A percentile compares a stretch with the other conserved stretches of the same genome.
Conservation (phyloP, 1,140 invertebrate genomes). For the Pygmarrhopalites habei region DNA sequence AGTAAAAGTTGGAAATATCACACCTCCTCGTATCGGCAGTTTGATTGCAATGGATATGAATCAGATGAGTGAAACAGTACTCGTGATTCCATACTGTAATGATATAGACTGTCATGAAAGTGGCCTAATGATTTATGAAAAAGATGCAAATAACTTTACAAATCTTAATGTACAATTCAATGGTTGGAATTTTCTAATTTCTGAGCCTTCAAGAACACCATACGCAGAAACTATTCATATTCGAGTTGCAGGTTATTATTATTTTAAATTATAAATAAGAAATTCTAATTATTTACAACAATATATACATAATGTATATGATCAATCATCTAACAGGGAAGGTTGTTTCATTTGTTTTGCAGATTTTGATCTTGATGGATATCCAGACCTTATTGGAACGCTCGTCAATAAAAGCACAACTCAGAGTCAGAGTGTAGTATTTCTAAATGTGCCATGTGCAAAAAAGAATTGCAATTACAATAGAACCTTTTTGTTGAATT, state of each 20-base stretch:
- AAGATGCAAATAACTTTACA: background rate
- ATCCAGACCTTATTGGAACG: constrained; percentile 80
- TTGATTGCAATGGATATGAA: constrained; percentile 72
- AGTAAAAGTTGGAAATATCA: background rate
- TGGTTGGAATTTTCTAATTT: constrained; percentile 11
- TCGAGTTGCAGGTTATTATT: no score
- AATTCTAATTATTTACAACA: no score
- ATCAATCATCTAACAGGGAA: no score
- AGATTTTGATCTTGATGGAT: constrained; percentile 93
- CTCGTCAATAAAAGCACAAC: constrained; percentile 50
- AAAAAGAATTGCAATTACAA: background rate
- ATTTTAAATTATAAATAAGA: no score
- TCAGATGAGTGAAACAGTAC: constrained; percentile 66
- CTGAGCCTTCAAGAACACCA: constrained; percentile 18
- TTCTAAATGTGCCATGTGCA: constrained; percentile 66
- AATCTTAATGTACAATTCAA: constrained; percentile 1
- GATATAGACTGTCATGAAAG: constrained; percentile 45
- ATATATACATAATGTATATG: no score
- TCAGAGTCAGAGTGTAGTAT: constrained; percentile 63
- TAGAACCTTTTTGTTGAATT: constrained; percentile 66
- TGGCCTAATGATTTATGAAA: constrained; percentile 11
- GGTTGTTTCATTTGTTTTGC: no score
- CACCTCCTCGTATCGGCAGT: constrained; percentile 2
- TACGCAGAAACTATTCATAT: constrained; percentile 71
- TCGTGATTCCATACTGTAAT: constrained; percentile 72